A percentile compares a stretch with the other conserved stretches of the same genome.
These are phyloP conservation scores for Zootermopsis nevadensis DNA, from an alignment of 2,888 invertebrate genomes.

Conservation along the genomic window DNA sequence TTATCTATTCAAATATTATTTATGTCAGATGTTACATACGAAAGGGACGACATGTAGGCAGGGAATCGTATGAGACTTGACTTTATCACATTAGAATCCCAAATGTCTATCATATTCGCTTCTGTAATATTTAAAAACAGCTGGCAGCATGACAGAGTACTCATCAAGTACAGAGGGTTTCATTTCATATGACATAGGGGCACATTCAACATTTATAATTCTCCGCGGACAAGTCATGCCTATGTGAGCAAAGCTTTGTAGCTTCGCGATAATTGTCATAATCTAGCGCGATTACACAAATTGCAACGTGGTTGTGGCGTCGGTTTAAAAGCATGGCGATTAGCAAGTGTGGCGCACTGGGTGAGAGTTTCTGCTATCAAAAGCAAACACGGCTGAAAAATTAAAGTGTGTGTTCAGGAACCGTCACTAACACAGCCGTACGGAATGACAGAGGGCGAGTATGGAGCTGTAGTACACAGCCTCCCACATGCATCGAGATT, in stretches of 20 bases:
- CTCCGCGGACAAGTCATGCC: not conserved
- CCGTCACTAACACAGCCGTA: not conserved
- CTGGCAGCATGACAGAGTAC: not conserved
- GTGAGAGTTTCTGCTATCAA: not conserved
- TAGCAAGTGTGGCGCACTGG: not conserved
- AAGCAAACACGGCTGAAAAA: not conserved
- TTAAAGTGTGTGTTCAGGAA: not conserved
- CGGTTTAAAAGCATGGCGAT: conserved; percentile 2
- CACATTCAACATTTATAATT: not conserved
- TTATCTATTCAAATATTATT: no score
- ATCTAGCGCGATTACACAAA: conserved; percentile 10
- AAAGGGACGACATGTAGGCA: not conserved
- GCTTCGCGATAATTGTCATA: not conserved
- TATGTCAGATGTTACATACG: not conserved
- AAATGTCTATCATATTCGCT: not conserved
- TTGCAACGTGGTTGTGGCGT: not conserved
- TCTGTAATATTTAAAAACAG: not conserved
- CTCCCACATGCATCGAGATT: no score
- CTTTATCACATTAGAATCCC: not conserved
- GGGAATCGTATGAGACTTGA: not conserved
- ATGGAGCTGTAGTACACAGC: no score
- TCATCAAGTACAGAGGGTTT: not conserved
- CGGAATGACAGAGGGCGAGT: no score
- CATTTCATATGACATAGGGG: not conserved
- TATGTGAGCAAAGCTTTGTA: conserved; percentile 3